phyloP scores from a whole-genome alignment of 2,113 vertebrate species.

The Trogon surrucura region DNA sequence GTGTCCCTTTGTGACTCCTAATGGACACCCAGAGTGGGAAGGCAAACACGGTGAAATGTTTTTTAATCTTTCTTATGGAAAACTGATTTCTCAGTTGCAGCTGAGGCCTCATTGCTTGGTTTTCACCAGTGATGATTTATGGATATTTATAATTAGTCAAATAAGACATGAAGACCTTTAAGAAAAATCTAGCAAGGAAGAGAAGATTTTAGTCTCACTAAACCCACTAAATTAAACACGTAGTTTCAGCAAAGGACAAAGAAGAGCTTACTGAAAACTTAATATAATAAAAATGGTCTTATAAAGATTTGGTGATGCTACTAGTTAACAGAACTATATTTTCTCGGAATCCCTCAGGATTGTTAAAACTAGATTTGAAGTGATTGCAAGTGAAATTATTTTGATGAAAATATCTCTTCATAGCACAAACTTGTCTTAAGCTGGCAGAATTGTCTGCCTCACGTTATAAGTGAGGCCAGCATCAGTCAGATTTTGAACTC shows the following conservation, averaged over 20 bases:
- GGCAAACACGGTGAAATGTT: neutral
- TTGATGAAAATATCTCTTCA: neutral
- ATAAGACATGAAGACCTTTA: constrained; percentile 38
- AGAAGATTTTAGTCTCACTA: constrained; percentile 26
- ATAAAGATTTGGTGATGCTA: neutral
- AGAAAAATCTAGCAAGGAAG: constrained; percentile 6
- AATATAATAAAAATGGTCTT: constrained; percentile 30
- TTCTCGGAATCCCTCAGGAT: neutral
- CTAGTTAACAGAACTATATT: neutral
- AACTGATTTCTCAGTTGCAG: neutral
- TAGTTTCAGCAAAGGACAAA: constrained; percentile 19
- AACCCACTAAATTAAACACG: neutral
- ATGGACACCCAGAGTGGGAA: neutral
- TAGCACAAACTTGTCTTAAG: neutral
- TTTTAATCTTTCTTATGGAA: neutral
- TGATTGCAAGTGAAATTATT: constrained; percentile 30
- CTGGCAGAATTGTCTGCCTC: neutral
- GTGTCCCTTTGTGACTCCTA: neutral
- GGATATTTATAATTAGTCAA: constrained; percentile 46
- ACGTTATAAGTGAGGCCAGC: neutral
- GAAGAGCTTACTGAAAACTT: constrained; percentile 39
- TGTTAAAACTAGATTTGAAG: constrained; percentile 15
- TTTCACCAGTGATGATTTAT: constrained; percentile 13
- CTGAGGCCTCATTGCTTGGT: neutral
- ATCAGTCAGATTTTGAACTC: neutral